phyloP scores from a whole-genome alignment of 2,797 vertebrate species.

The Hybognathus amarus region DNA sequence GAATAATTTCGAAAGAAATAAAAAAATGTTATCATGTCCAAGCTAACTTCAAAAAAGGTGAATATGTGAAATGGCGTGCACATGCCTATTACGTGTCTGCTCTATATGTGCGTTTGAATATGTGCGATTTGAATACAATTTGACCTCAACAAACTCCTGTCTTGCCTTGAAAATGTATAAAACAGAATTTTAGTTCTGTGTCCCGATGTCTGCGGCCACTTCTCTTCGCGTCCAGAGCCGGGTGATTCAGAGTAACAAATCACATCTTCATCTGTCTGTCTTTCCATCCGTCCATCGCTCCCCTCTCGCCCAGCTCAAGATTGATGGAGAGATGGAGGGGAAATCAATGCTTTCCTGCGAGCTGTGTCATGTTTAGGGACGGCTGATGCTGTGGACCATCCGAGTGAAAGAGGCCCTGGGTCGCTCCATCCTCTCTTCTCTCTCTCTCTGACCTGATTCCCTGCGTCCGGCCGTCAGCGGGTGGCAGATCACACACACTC shows the following conservation, averaged over 20 bases:
- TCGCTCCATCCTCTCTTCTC: slow-evolving; percentile 28
- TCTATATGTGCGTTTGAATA: too few relatives aligned
- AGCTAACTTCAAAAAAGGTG: too few relatives aligned
- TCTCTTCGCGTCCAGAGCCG: slow-evolving; percentile 67
- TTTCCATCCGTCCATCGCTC: slow-evolving; percentile 36
- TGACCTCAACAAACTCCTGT: too few relatives aligned
- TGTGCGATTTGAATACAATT: too few relatives aligned
- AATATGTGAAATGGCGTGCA: too few relatives aligned
- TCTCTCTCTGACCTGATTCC: slow-evolving; percentile 17
- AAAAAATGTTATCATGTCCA: too few relatives aligned
- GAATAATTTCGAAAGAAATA: too few relatives aligned
- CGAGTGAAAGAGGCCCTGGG: slow-evolving; percentile 33
- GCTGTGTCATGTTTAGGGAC: slow-evolving; percentile 79
- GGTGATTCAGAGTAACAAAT: slow-evolving; percentile 79
- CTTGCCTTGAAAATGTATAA: too few relatives aligned
- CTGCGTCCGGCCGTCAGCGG: neutral
- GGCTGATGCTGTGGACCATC: slow-evolving; percentile 73
- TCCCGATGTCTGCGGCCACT: slow-evolving; percentile 50
- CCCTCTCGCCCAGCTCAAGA: slow-evolving; percentile 71
- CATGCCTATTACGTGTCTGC: too few relatives aligned
- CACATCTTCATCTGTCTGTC: slow-evolving; percentile 81
- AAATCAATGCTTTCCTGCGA: slow-evolving; percentile 86
- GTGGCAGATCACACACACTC: neutral
- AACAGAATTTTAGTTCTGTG: too few relatives aligned
- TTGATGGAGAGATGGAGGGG: slow-evolving; percentile 80